Base-by-base conservation (phyloP, 1,140 invertebrate species). In the Tyrophagus putrescentiae region DNA sequence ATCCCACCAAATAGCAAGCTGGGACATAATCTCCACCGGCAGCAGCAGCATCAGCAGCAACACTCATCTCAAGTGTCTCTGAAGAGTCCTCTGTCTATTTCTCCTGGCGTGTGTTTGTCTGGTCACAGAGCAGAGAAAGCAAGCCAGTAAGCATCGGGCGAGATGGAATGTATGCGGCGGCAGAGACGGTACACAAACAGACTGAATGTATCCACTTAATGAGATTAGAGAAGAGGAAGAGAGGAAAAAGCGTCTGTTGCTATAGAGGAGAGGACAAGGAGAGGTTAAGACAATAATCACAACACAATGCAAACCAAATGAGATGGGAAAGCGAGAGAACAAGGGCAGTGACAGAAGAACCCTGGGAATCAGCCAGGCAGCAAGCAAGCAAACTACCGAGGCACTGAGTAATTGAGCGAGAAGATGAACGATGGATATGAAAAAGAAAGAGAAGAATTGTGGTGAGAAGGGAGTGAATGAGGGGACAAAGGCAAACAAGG, bases 401-500 rank as follows among this genome's bases (percentile, higher is more conserved):
- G n/a, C 25, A 56, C 16, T 39, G 53, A 56, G 53, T 39, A 41
- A 41, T 28, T 39, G 53, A 56, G 53, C 23, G 53, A 56, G 6
- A 56, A 41, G 53, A 41, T 41, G 53, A 56, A 56, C 18, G 53
- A 28, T 39, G 28, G 53, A 56, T 6, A 39, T 6, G 53, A 7
- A 50, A 50, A 9, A 50, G 9, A 50, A 23, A 18, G 45, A 50
- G 45, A 50, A 13, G 36, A 48, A 25, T 23, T 21, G 11, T 9
- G 11, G 36, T n/a, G 36, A 39, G 36, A 39, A 39, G 18, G 11
- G 45, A 18, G 13, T 39, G 36, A 39, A 39, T 13, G 36, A 39
- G 36, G n/a, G n/a, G n/a, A n/a, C n/a, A n/a, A n/a, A n/a, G n/a
- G n/a, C n/a, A n/a, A n/a, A n/a, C n/a, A n/a, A n/a, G n/a, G n/a